Evolutionary conservation across 1,140 invertebrate genomes (phyloP).

Genomic region (Drosophila pallidifrons): DNA sequence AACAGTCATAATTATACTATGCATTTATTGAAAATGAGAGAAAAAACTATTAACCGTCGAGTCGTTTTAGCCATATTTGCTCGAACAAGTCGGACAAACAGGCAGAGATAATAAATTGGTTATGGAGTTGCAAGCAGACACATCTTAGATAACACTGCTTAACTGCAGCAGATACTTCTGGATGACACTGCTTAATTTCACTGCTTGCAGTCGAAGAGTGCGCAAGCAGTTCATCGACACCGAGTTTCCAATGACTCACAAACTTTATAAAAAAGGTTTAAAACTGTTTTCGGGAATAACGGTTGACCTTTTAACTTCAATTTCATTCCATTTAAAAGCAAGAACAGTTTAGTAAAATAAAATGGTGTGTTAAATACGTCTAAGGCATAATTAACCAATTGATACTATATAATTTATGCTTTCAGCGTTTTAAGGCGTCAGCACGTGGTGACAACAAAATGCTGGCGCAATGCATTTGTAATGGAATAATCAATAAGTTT

Average conservation of each 20-base stretch:
- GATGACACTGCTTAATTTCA: neutral
- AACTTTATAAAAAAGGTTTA: neutral
- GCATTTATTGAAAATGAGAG: conserved; percentile 7
- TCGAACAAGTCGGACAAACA: neutral
- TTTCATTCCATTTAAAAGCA: conserved; percentile 1
- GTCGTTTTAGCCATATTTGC: neutral
- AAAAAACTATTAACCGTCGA: neutral
- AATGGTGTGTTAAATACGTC: neutral
- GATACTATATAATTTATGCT: conserved; percentile 13
- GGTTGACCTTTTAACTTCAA: neutral
- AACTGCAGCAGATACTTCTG: neutral
- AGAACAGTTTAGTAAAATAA: conserved; percentile 8
- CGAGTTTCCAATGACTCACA: neutral
- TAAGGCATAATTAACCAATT: neutral
- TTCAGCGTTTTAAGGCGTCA: conserved; percentile 1
- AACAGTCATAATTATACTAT: conserved; percentile 15
- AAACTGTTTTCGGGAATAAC: neutral
- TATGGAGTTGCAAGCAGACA: neutral
- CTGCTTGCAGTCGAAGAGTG: neutral
- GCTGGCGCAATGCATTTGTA: conserved; percentile 4
- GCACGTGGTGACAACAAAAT: neutral
- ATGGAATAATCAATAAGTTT: conserved; percentile 12
- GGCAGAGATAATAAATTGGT: neutral
- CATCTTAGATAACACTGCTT: neutral
- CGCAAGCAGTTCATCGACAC: neutral